Conservation (phyloP, 2,888 invertebrate species). For the Meloe dianella region DNA sequence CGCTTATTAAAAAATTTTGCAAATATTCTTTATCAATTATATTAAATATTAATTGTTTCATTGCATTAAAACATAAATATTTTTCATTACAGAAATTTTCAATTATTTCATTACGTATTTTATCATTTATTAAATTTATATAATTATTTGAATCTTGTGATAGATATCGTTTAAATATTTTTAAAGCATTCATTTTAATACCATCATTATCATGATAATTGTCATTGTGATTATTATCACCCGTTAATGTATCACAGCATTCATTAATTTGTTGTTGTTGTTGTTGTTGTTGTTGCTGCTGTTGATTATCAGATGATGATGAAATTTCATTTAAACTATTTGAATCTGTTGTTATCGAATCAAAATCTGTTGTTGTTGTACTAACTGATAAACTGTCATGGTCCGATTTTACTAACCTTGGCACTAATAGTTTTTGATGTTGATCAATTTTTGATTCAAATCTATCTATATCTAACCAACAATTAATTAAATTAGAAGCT, state of each 20-base stretch:
- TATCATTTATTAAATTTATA: constrained; percentile 65
- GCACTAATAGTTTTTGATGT: constrained; percentile 19
- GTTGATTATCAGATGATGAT: constrained; percentile 3
- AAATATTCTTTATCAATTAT: constrained; percentile 78
- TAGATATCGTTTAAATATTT: constrained; percentile 79
- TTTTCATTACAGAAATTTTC: constrained; percentile 74
- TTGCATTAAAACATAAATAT: constrained; percentile 73
- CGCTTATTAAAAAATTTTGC: constrained; percentile 81
- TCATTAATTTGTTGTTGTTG: constrained; percentile 38
- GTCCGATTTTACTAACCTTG: constrained; percentile 47
- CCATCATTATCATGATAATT: constrained; percentile 41
- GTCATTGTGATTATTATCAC: constrained; percentile 47
- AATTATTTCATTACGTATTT: constrained; percentile 66
- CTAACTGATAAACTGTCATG: constrained; percentile 60
- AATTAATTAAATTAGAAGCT: constrained; percentile 70
- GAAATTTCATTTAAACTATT: constrained; percentile 53
- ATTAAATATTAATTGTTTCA: constrained; percentile 70
- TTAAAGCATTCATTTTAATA: constrained; percentile 68
- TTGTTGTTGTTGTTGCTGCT: constrained; percentile 37
- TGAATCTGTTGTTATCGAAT: constrained; percentile 56
- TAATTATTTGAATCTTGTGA: constrained; percentile 70
- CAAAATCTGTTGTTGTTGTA: constrained; percentile 56
- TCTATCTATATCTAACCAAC: constrained; percentile 78
- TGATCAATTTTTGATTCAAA: constrained; percentile 61
- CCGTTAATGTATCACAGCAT: constrained; percentile 52